Base-by-base conservation (phyloP, 2,113 vertebrate genomes). In the Clinocottus analis region DNA sequence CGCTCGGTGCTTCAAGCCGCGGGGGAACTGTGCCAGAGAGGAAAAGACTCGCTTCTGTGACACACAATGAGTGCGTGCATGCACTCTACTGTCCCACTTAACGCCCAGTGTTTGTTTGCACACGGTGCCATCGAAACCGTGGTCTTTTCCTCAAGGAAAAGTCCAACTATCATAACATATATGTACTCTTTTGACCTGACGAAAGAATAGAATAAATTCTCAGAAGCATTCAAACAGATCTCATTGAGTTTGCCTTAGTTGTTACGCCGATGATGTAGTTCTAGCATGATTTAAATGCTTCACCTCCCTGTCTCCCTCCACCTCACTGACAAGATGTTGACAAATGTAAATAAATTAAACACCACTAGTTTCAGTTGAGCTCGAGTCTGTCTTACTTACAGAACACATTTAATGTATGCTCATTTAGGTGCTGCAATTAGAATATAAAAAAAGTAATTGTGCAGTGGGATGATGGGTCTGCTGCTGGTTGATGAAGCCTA, bases 61-160 rank as follows among this genome's bases (percentile, higher is more conserved):
- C 58, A 61, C 69, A 89, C 88, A 86, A 84, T 82, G 80, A 86
- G 72, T 31, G 56, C n/a, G 53, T 91, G 71, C 79, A 39, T 76
- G 67, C 21, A 59, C 69, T 6, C 56, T 14, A 56, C 12, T 74
- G 74, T 58, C 65, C 71, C 31, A 49, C 43, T 66, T 83, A 67
- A 45, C 67, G 49, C 16, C 53, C 3, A 14, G 31, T 51, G 73
- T 76, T 64, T 86, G 63, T 83, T 77, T 63, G 62, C 25, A 53
- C 23, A 21, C 16, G 51, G 59, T 10, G 9, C 29, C 13, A 21
- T 59, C 56, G 78, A 76, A 82, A 76, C 75, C 12, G 45, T 43
- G 12, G 47, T 21, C 21, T 58, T 33, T 21, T n/a, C 8, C 4
- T 65, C 7, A 21, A 33, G 47, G 21, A 33, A 56, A 53, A 33